Evolutionary conservation across 2,113 vertebrate species (phyloP).

Genomic region (Ceyx melanurus): DNA sequence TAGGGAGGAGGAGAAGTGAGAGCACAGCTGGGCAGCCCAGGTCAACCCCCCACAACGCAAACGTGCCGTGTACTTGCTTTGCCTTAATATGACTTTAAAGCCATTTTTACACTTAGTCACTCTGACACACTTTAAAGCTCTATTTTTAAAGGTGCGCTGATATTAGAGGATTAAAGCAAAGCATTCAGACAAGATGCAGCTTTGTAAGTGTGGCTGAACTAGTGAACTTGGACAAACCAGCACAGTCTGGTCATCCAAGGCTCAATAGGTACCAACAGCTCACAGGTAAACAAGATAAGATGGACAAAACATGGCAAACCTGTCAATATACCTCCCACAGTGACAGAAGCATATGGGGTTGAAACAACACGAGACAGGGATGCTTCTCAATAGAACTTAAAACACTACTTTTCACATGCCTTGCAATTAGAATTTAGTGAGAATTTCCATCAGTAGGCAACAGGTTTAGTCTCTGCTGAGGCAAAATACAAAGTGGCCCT

Average conservation of each 20-base stretch:
- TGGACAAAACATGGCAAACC: neutral
- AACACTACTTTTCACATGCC: neutral
- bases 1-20: neutral
- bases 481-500: neutral
- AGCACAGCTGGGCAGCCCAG: accelerated
- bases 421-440: neutral
- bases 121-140: neutral
- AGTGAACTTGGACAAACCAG: neutral
- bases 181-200: neutral
- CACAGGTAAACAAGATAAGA: neutral
- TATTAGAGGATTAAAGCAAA: neutral
- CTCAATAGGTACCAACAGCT: neutral
- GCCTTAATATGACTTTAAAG: neutral
- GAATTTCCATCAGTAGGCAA: neutral
- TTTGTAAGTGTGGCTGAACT: neutral
- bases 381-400: neutral
- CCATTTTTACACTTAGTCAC: neutral
- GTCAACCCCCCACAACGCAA: neutral
- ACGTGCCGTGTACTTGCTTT: neutral
- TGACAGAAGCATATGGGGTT: neutral
- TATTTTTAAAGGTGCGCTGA: neutral
- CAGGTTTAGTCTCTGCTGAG: neutral
- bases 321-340: neutral
- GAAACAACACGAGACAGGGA: neutral
- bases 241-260: neutral